These are phyloP conservation scores for Actinernus sp. DNA, from an alignment of 92 coral and sea anemone genomes.

Conservation along the genomic window DNA sequence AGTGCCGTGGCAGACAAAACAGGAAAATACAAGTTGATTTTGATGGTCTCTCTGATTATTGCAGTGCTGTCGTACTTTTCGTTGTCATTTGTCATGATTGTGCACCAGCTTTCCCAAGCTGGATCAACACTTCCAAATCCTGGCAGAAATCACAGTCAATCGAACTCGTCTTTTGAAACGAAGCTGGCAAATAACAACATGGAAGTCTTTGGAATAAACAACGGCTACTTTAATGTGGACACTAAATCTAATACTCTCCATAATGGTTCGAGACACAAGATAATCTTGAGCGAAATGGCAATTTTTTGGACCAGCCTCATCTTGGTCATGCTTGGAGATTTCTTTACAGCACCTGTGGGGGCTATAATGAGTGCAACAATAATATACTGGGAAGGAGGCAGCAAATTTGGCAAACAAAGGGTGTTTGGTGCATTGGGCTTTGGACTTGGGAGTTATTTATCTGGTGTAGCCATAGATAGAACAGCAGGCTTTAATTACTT, in stretches of 20 bases:
- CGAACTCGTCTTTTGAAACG: too few relatives aligned
- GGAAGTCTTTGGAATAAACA: too few relatives aligned
- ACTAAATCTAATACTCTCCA: too few relatives aligned
- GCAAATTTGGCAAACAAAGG: slow-evolving; percentile 48
- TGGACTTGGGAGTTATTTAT: slow-evolving; percentile 38
- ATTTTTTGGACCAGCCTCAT: slow-evolving; percentile 28
- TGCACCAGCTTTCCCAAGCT: slow-evolving; percentile 8
- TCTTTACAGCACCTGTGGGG: slow-evolving; percentile 39
- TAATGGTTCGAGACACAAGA: slow-evolving; percentile 8
- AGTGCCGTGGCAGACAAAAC: slow-evolving; percentile 78
- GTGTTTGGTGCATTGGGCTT: slow-evolving; percentile 51
- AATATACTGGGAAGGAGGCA: slow-evolving; percentile 38
- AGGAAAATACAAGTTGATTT: slow-evolving; percentile 59
- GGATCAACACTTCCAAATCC: too few relatives aligned
- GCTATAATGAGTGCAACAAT: slow-evolving; percentile 49
- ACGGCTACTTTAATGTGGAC: too few relatives aligned
- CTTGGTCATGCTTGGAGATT: slow-evolving; percentile 15
- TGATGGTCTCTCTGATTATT: slow-evolving; percentile 45
- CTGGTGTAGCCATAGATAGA: slow-evolving; percentile 49
- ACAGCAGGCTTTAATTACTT: slow-evolving; percentile 28
- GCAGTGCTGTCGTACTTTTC: slow-evolving; percentile 56
- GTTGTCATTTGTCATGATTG: slow-evolving; percentile 52
- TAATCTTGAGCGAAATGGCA: slow-evolving; percentile 17
- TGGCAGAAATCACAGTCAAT: too few relatives aligned
- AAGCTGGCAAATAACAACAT: too few relatives aligned